These are phyloP conservation scores for Ptychoptera albimana DNA, from an alignment of 2,888 invertebrate genomes.

Conservation along the genomic window DNA sequence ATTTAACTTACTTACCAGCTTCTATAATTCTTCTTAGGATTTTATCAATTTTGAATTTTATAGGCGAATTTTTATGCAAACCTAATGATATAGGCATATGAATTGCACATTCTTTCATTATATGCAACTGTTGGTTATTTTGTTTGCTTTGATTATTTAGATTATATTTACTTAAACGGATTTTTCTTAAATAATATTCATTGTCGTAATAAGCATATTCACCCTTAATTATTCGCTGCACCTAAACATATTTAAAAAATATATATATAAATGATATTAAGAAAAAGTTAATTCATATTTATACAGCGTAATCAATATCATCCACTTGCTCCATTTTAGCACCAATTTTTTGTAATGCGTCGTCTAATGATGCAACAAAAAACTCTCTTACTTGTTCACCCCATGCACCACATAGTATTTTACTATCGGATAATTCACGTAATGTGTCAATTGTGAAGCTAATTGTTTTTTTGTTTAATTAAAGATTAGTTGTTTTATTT, in stretches of 20 bases:
- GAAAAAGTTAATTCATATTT: slow-evolving; percentile 5
- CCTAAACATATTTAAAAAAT: slow-evolving; percentile 13
- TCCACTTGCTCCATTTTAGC: slow-evolving; percentile 45
- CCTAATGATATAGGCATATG: slow-evolving; percentile 69
- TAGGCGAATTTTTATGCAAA: slow-evolving; percentile 64
- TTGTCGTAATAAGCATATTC: slow-evolving; percentile 69
- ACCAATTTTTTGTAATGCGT: slow-evolving; percentile 47
- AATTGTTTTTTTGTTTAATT: not conserved
- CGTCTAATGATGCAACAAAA: slow-evolving; percentile 52
- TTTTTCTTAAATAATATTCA: slow-evolving; percentile 47
- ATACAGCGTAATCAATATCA: slow-evolving; percentile 44
- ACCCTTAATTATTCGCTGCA: slow-evolving; percentile 47
- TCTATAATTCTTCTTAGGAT: slow-evolving; percentile 52
- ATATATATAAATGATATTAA: not conserved
- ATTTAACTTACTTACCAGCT: slow-evolving; percentile 34
- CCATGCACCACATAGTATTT: slow-evolving; percentile 54
- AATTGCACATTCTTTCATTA: slow-evolving; percentile 68
- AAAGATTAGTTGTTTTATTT: not conserved
- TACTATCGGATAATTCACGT: slow-evolving; percentile 47
- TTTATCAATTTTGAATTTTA: slow-evolving; percentile 50
- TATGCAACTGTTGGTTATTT: slow-evolving; percentile 38
- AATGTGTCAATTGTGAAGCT: slow-evolving; percentile 68
- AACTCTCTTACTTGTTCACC: slow-evolving; percentile 51
- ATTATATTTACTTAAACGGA: slow-evolving; percentile 38
- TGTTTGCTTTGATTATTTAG: slow-evolving; percentile 17